phyloP scores from a whole-genome alignment of 2,888 invertebrate genomes.

The Dynastes maya region DNA sequence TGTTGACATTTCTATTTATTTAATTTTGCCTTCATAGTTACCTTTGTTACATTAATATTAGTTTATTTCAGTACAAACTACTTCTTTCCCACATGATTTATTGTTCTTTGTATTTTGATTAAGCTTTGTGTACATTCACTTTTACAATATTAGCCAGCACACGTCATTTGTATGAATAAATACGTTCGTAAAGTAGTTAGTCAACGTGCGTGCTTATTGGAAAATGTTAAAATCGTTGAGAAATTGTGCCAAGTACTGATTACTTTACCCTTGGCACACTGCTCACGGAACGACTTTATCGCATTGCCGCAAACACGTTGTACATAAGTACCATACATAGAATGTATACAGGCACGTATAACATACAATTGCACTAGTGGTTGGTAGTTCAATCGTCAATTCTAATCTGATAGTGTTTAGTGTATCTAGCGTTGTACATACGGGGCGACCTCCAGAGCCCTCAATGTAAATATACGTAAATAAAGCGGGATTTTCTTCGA shows the following conservation, averaged over 20 bases:
- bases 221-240: constrained; percentile 37
- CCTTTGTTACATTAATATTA: too few relatives aligned
- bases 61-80: too few relatives aligned
- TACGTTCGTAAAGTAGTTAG: background rate
- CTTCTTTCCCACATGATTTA: too few relatives aligned
- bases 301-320: constrained; percentile 23
- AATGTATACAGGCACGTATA: too few relatives aligned
- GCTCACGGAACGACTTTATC: constrained; percentile 27
- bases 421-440: background rate
- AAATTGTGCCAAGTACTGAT: constrained; percentile 46
- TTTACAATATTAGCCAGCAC: too few relatives aligned
- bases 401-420: constrained; percentile 36
- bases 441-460: background rate
- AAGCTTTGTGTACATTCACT: too few relatives aligned
- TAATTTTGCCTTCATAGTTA: too few relatives aligned
- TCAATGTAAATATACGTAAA: constrained; percentile 11
- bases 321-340: too few relatives aligned
- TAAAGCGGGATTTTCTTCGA: constrained; percentile 20
- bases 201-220: constrained; percentile 39
- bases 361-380: background rate
- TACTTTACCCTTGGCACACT: constrained; percentile 40
- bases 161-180: background rate
- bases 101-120: too few relatives aligned
- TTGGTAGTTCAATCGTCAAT: constrained; percentile 21
- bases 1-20: too few relatives aligned